Evolutionary conservation across 2,888 invertebrate genomes (phyloP), one percentile per base, ranked within the genome.

Genomic region (Eumerus sabulonum): DNA sequence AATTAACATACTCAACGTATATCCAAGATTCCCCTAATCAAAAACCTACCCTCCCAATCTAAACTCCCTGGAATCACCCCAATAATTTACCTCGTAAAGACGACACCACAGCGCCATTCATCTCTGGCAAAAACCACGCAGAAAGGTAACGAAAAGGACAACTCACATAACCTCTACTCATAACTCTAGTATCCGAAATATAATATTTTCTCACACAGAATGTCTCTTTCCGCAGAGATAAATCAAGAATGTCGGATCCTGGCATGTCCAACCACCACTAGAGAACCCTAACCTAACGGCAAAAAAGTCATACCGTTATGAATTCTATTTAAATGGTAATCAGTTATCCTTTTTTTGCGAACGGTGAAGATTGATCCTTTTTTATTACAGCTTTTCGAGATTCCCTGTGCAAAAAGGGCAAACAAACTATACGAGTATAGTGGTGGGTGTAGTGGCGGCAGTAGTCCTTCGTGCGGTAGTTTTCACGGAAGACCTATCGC

Each of bases 311-410:
- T 79, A 70, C 73, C 68, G 68, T 79, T 73, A 79, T 79, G 79
- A 79, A 79, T 79, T 74, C 79, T 79, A 79, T 79, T 79, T 79
- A 79, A 74, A 79, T 79, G 79, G 74, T 79, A 79, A 79, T 79
- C 79, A 79, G 79, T 79, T 79, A 79, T 74, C 79, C 79, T 79
- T 79, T 79, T 74, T 18, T 74, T 74, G 79, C 64, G 12, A 50
- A 50, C 59, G 68, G 57, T 63, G 74, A 79, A 79, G 74, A 79
- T 79, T 79, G 73, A 68, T 74, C 79, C 74, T 79, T 79, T 76
- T 79, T 79, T 72, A 71, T 72, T 74, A 79, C 63, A 60, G 64
- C 51, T 79, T 74, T 79, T 68, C 60, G 68, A 64, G 79, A 79
- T 79, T 79, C 74, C 47, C 53, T 57, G n/a, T 68, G 9, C 11